These are phyloP conservation scores for Tenodera sinensis DNA, from an alignment of 2,888 invertebrate species.

Conservation along the genomic window DNA sequence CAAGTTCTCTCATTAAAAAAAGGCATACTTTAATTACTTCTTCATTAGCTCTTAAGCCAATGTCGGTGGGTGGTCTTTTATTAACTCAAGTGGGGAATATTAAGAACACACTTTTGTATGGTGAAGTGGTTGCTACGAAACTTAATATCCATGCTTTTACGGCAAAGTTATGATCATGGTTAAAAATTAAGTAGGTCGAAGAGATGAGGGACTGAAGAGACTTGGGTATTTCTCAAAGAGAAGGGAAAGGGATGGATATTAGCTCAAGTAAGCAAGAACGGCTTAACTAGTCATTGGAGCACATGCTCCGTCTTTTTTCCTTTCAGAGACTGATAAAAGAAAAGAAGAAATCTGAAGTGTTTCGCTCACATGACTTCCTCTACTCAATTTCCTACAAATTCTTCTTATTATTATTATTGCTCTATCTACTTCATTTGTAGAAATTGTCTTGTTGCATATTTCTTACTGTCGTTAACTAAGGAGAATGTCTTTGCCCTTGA, in stretches of 20 bases:
- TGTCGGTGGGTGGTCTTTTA: neutral
- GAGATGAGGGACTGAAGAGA: neutral
- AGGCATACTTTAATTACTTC: constrained; percentile 2
- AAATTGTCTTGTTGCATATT: too few species aligned
- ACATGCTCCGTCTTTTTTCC: too few species aligned
- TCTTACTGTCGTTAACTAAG: too few species aligned
- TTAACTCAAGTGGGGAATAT: neutral
- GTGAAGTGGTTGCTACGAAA: neutral
- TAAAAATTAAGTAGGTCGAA: neutral
- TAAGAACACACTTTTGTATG: neutral
- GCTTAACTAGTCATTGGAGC: too few species aligned
- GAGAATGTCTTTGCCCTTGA: too few species aligned
- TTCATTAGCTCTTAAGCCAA: neutral
- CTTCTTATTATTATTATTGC: too few species aligned
- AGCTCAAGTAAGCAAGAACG: neutral
- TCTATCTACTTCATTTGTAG: too few species aligned
- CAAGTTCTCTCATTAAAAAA: neutral
- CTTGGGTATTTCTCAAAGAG: neutral
- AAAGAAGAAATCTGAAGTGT: too few species aligned
- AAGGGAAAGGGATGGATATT: neutral
- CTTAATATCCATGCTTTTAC: neutral
- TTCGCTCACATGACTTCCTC: too few species aligned
- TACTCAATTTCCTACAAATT: too few species aligned
- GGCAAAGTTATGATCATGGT: neutral
- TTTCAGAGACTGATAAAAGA: too few species aligned